Base-by-base conservation (phyloP, 2,113 vertebrate species). In the Astur gentilis region DNA sequence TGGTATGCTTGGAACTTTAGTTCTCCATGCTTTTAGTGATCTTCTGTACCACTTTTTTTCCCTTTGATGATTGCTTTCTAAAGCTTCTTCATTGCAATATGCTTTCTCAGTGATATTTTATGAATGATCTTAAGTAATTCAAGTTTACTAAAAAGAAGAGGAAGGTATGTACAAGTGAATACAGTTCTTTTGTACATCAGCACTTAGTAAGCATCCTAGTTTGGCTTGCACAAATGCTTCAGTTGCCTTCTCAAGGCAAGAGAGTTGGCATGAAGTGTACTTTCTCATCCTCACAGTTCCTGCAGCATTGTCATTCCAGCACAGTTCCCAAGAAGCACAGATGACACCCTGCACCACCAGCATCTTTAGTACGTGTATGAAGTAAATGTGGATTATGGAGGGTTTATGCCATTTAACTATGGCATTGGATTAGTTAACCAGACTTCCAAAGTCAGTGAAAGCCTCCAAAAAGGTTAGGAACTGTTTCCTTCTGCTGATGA, bases 1-100 rank as follows among this genome's bases (percentile, higher is more conserved):
- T 98, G 96, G 78, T 97, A 97, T 34, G 98, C 98, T 32, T 81
- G 96, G 57, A 99, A 97, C 89, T 98, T 91, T 31, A 98, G 78
- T 26, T 93, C 83, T 87, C 10, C 32, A 23, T 4, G 80, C 58
- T 22, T 89, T 36, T 34, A 85, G 29, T 95, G 55, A 54, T 89
- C 89, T 17, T 73, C 67, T 3, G 76, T 22, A 8, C 87, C 34
- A 90, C 38, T 98, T 97, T 49, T 73, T 91, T 73, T 65, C 88
- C 73, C 97, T 96, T n/a, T 95, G 60, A 60, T 98, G 98, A 62
- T 83, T 96, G 89, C 79, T 90, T 44, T 98, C 95, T 66, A 98
- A 64, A 45, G 90, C 54, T 12, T 95, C 92, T 62, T 90, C 89
- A 95, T 96, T 84, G 4, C 98, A 98, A 14, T 95, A 93, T 50